A percentile compares a stretch with the other conserved stretches of the same genome.
phyloP scores from a whole-genome alignment of 2,888 invertebrate species.

The Sipha maydis region DNA sequence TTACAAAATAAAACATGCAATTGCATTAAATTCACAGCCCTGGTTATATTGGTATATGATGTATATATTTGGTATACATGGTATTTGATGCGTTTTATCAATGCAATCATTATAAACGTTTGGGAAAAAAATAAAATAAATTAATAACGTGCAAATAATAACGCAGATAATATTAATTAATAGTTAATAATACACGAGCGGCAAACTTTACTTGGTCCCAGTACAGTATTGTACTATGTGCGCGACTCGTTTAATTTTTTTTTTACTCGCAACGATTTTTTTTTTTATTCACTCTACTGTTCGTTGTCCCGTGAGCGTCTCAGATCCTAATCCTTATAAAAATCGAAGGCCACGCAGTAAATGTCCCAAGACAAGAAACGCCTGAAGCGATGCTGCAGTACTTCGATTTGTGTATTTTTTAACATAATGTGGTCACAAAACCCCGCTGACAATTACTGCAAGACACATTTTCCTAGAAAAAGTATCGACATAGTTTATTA shows the following conservation, averaged over 20 bases:
- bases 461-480: not conserved
- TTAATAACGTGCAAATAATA: not conserved
- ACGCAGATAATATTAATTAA: no score
- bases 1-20: no score
- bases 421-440: no score
- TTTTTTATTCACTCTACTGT: no score
- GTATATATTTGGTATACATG: no score
- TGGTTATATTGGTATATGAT: no score
- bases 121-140: no score
- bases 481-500: not conserved
- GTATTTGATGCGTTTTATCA: no score
- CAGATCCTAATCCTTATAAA: conserved; percentile 10
- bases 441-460: not conserved
- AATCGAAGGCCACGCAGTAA: not conserved
- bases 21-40: no score
- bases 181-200: not conserved
- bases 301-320: not conserved
- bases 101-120: no score
- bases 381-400: not conserved
- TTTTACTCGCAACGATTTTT: not conserved
- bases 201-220: not conserved
- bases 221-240: no score
- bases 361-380: not conserved
- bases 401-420: no score
- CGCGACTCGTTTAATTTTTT: not conserved